These are phyloP conservation scores for Collichthys lucidus DNA, from an alignment of 2,113 vertebrate species.

Conservation along the genomic window DNA sequence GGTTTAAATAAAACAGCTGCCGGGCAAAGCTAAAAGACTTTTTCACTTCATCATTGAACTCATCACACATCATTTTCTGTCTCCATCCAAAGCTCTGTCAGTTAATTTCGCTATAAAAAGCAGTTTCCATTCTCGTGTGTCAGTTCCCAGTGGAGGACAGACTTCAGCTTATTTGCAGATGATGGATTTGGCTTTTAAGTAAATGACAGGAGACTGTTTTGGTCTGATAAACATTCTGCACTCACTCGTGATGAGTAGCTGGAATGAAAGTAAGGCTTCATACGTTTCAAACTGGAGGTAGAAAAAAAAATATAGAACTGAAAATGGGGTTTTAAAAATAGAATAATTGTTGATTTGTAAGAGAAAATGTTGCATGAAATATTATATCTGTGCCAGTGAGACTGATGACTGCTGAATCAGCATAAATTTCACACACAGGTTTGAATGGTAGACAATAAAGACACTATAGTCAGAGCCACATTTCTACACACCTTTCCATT, in stretches of 20 bases:
- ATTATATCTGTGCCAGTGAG: neutral
- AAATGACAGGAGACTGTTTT: constrained; percentile 69
- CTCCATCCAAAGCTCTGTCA: constrained; percentile 38
- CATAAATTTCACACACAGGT: neutral
- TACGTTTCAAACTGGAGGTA: constrained; percentile 46
- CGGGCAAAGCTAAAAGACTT: neutral
- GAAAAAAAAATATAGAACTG: constrained; percentile 15
- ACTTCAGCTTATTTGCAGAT: constrained; percentile 65
- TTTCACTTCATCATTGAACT: constrained; percentile 11
- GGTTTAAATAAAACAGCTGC: too few relatives aligned
- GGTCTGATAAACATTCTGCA: constrained; percentile 62
- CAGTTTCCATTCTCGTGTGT: constrained; percentile 35
- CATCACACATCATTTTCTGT: constrained; percentile 18
- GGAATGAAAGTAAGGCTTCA: too few relatives aligned
- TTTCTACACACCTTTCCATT: too few relatives aligned
- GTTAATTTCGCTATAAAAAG: constrained; percentile 54
- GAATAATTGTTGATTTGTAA: neutral
- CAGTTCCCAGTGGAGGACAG: constrained; percentile 47
- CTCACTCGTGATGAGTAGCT: constrained; percentile 55
- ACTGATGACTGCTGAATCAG: constrained; percentile 31
- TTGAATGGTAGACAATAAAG: neutral
- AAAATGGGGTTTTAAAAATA: constrained; percentile 26
- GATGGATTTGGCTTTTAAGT: constrained; percentile 75
- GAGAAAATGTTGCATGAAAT: constrained; percentile 12
- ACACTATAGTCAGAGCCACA: neutral